Percentiles rank a stretch among this genome's conserved stretches.
phyloP scores from a whole-genome alignment of 2,113 vertebrate genomes.

The Rhagologus leucostigma region DNA sequence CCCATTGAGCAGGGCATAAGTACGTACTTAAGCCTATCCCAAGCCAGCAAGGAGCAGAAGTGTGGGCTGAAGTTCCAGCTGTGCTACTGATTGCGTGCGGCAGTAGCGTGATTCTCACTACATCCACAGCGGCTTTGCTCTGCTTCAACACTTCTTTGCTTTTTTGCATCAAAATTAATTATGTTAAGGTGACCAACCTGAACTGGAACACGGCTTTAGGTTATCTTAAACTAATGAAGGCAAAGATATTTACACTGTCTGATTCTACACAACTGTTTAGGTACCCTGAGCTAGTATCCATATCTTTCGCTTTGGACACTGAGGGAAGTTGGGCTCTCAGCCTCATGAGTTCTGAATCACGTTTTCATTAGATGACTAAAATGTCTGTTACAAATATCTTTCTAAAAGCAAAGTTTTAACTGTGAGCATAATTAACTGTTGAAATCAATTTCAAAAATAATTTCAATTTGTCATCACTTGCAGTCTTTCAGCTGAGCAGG shows the following conservation, averaged over 20 bases:
- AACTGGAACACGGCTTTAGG: neutral
- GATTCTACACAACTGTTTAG: neutral
- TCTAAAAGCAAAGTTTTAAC: neutral
- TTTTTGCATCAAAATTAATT: neutral
- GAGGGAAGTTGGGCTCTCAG: neutral
- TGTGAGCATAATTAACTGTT: neutral
- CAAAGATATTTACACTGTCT: neutral
- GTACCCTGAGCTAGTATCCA: neutral
- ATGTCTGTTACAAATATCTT: neutral
- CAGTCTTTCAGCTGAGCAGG: neutral
- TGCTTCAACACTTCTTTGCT: neutral
- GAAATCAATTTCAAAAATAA: neutral
- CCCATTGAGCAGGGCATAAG: neutral
- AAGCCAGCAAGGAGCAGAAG: neutral
- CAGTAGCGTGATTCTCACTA: neutral
- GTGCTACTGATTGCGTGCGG: neutral
- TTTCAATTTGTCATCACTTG: conserved; percentile 3
- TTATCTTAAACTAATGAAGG: neutral
- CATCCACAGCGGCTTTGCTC: neutral
- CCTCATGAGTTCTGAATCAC: neutral
- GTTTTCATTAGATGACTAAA: conserved; percentile 23
- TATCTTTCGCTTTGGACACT: neutral
- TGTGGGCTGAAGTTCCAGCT: neutral
- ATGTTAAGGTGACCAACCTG: neutral
- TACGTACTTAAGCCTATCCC: neutral